Evolutionary conservation across 2,113 vertebrate species (phyloP).

Genomic region (Myrmecobius fasciatus): DNA sequence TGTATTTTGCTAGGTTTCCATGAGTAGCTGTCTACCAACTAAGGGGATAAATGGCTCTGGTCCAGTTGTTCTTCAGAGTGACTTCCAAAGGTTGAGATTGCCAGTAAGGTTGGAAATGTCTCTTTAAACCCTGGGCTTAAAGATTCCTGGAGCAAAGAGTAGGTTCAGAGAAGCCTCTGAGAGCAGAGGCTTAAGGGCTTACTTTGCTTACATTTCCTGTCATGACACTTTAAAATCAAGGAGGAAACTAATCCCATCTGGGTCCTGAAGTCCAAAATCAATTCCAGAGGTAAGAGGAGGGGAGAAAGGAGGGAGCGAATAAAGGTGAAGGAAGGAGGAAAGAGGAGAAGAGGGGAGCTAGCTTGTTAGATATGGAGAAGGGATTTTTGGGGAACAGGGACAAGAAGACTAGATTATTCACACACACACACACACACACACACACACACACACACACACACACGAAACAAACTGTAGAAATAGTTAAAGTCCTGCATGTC

Average conservation of each 20-base stretch:
- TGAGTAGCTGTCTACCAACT: not conserved
- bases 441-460: too few species aligned
- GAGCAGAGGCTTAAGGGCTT: conserved; percentile 34
- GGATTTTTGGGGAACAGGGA: not conserved
- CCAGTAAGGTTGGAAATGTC: not conserved
- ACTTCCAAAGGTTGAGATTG: not conserved
- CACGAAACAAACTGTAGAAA: conserved; percentile 21
- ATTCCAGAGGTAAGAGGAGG: conserved; percentile 57
- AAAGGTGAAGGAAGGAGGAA: not conserved
- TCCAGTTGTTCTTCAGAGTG: not conserved
- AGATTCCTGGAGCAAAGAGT: conserved; percentile 13
- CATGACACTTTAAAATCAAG: conserved; percentile 73
- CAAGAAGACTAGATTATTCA: not conserved
- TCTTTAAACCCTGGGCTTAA: conserved; percentile 49
- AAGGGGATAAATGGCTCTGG: not conserved
- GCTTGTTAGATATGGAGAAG: not conserved
- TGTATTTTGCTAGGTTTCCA: not conserved
- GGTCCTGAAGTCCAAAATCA: conserved; percentile 43
- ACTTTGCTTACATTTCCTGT: conserved; percentile 73
- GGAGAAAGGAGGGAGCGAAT: not conserved
- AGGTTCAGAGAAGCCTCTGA: not conserved
- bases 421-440: not conserved
- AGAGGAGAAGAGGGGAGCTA: not conserved
- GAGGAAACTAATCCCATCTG: conserved; percentile 76
- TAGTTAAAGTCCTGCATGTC: too few species aligned